Evolutionary conservation across 2,113 vertebrate genomes (phyloP).

Genomic region (Sceloporus undulatus): DNA sequence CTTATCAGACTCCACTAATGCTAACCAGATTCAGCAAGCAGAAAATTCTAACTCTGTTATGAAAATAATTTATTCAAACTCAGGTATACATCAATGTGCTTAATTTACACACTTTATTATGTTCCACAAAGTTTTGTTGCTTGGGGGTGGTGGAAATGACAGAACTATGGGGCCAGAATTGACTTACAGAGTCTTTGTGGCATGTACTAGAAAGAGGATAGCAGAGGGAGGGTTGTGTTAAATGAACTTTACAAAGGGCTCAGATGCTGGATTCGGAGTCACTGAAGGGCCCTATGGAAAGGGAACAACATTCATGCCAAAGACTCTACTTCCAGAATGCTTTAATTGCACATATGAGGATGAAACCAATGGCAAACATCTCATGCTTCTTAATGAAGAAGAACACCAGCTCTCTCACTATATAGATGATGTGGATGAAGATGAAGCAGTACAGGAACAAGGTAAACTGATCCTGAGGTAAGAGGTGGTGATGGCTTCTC

Average conservation of each 20-base stretch:
- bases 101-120: background rate
- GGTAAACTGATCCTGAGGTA: constrained; percentile 68
- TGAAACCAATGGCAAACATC: constrained; percentile 58
- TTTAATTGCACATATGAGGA: constrained; percentile 65
- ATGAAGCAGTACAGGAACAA: constrained; percentile 71
- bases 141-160: background rate
- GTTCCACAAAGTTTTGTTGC: background rate
- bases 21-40: background rate
- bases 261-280: background rate
- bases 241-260: background rate
- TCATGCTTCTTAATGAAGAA: constrained; percentile 71
- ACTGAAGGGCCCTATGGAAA: background rate
- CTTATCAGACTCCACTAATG: background rate
- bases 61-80: constrained; percentile 29
- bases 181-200: background rate
- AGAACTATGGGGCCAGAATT: background rate
- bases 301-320: constrained; percentile 40
- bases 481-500: constrained; percentile 62
- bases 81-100: background rate
- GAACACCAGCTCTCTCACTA: constrained; percentile 66
- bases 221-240: background rate
- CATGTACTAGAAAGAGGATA: background rate
- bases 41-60: background rate
- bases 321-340: constrained; percentile 62
- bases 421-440: constrained; percentile 55